Evolutionary conservation across 2,888 invertebrate species (phyloP), one percentile per base, ranked within the genome.

Genomic region (Apamea anceps): DNA sequence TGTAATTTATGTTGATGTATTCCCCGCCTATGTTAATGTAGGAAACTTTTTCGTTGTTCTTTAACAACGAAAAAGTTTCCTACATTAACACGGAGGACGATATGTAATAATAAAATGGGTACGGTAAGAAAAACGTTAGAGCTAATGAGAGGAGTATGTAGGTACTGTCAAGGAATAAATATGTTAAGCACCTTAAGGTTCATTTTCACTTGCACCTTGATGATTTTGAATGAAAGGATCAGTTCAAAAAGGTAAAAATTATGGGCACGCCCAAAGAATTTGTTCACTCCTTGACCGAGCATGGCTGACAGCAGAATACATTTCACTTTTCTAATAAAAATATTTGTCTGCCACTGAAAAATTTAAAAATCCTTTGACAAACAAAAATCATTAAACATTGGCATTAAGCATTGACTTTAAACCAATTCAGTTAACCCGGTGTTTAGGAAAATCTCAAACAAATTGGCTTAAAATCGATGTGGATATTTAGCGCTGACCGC

Each of bases 1-100:
- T 8, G 48, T 57, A 67, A 84, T 76, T 72, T 73, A 77, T 81
- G 73, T 71, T 79, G 74, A 78, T 74, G 0, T 74, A 85, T 78
- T 79, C 75, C 15, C 7, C 25, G 75, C 51, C 15, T 78, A 78
- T 85, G 72, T 66, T 77, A 72, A 79, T 68, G 4, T 57, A 13
- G n/a, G 13, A 25, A 32, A 72, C 57, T 75, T 83, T 67, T 65
- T 74, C 12, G 18, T 32, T 32, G 42, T n/a, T 54, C n/a, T n/a
- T n/a, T n/a, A n/a, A n/a, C n/a, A n/a, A n/a, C n/a, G n/a, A n/a
- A n/a, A n/a, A n/a, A n/a, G n/a, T n/a, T n/a, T n/a, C n/a, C n/a
- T n/a, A n/a, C n/a, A n/a, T n/a, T n/a, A n/a, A n/a, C n/a, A n/a
- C n/a, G n/a, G 13, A 73, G n/a, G 21, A 66, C 28, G 15, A 18